phyloP scores from a whole-genome alignment of 2,888 invertebrate genomes.

The Thysanoteuthis rhombus region DNA sequence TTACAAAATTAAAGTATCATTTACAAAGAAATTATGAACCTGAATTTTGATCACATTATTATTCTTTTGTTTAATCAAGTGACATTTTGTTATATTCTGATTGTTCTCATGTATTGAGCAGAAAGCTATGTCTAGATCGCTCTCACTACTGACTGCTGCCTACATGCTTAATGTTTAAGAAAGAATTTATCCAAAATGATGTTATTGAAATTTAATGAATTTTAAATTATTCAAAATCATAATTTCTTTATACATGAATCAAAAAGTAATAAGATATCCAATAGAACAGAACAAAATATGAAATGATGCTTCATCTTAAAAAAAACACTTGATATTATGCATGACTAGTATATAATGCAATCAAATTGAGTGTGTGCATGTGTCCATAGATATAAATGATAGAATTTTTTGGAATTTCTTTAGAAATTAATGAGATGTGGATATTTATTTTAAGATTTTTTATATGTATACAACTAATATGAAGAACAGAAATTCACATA shows the following conservation, averaged over 20 bases:
- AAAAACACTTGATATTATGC: neutral
- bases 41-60: too few relatives aligned
- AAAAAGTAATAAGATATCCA: neutral
- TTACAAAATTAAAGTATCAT: too few relatives aligned
- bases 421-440: neutral
- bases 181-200: too few relatives aligned
- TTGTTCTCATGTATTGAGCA: too few relatives aligned
- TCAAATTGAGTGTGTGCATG: neutral
- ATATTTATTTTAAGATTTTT: neutral
- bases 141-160: neutral
- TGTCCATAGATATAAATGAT: neutral
- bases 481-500: too few relatives aligned
- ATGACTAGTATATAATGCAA: neutral
- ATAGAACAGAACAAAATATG: neutral
- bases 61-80: too few relatives aligned
- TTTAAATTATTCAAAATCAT: neutral
- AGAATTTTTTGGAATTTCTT: too few relatives aligned
- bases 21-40: too few relatives aligned
- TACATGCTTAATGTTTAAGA: neutral
- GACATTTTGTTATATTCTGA: neutral
- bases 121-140: neutral
- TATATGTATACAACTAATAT: neutral
- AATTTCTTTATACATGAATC: neutral
- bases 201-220: neutral
- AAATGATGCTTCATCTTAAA: neutral